Base-by-base conservation (phyloP, 2,888 invertebrate genomes). In the Congeria kusceri region DNA sequence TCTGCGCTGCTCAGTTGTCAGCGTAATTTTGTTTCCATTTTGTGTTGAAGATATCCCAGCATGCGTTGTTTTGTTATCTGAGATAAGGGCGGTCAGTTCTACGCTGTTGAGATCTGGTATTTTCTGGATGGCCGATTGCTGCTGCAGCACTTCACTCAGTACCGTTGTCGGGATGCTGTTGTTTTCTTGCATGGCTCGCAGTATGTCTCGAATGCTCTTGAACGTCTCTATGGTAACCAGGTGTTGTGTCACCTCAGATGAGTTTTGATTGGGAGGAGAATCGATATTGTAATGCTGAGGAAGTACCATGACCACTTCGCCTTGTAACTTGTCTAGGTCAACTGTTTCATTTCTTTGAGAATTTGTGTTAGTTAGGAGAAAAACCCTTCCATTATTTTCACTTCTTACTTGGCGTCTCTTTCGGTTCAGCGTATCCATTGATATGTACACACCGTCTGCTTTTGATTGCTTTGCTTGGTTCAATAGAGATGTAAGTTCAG, bases 91-190 rank as follows among this genome's bases (percentile, higher is more conserved):
- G 0, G 46, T 20, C n/a, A 73, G 27, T n/a, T 67, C 67, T 20
- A 74, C 62, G 11, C 20, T 57, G 23, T 66, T 62, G 1, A 74
- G 62, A 46, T 74, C 66, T 20, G 39, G 32, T n/a, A 74, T 74
- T n/a, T 53, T 62, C 44, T 74, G 73, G 53, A 74, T 67, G 11
- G 73, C 66, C 18, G 73, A 53, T 23, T 49, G 66, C 18, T 61
- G 53, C 20, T 62, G 61, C 7, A 39, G 28, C n/a, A 47, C 71
- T 59, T 72, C 71, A 44, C 63, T 63, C 27, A 71, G 46, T 27
- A 9, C 53, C 7, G 32, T 44, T 3, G 20, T 15, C 9, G 56
- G n/a, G 23, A 29, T 58, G 53, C n/a, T 9, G 3, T 11, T 23
- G 53, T 53, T 63, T 7, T 39, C 53, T 4, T 20, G 58, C 57